Conservation (phyloP, 2,797 vertebrate genomes). For the Helicolenus hilgendorfi region DNA sequence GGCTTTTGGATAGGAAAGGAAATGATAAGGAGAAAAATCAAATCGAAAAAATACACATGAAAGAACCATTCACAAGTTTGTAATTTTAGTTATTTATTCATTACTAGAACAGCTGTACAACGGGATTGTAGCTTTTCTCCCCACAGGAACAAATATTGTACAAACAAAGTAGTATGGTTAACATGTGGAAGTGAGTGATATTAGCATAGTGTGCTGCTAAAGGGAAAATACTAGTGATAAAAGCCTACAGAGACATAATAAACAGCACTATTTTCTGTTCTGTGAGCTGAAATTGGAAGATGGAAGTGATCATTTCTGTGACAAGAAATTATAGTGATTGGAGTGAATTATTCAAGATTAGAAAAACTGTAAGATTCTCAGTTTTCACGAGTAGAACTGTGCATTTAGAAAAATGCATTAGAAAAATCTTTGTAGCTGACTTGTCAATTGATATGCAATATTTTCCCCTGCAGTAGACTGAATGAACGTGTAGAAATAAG, state of each 20-base stretch:
- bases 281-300: background rate
- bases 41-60: background rate
- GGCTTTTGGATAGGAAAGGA: background rate
- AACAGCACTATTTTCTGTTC: background rate
- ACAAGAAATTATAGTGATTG: background rate
- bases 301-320: background rate
- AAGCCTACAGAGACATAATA: background rate
- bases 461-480: background rate
- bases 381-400: background rate
- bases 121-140: background rate
- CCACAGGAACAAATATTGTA: background rate
- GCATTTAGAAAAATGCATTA: background rate
- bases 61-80: background rate
- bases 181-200: background rate
- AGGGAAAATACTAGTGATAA: background rate
- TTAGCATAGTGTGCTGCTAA: background rate
- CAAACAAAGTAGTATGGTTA: background rate
- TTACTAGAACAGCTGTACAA: background rate
- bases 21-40: background rate
- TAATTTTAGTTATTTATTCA: background rate
- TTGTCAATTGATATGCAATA: background rate
- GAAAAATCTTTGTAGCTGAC: background rate
- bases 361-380: background rate
- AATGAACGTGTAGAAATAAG: background rate
- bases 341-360: background rate